Conservation (phyloP, 2,113 vertebrate species). For the Orientallactaga bullata region DNA sequence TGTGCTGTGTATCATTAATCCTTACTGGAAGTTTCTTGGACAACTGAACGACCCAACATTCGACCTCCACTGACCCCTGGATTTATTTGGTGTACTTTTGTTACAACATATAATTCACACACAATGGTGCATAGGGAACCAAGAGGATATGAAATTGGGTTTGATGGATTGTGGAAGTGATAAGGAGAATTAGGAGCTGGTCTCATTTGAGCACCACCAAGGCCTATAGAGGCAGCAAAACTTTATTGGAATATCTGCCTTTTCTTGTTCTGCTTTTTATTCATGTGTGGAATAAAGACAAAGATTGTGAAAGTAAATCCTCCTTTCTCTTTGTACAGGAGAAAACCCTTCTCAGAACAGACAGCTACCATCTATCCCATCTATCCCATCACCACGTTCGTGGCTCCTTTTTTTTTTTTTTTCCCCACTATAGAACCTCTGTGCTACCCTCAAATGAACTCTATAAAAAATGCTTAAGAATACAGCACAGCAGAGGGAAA, state of each 20-base stretch:
- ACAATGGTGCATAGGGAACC: slow-evolving; percentile 8
- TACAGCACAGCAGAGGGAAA: background rate
- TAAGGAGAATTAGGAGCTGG: slow-evolving; percentile 46
- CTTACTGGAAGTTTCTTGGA: slow-evolving; percentile 32
- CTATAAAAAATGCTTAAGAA: background rate
- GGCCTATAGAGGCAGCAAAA: background rate
- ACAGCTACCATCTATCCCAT: background rate
- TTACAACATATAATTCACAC: slow-evolving; percentile 60
- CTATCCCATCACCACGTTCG: background rate
- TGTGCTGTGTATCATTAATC: slow-evolving; percentile 15
- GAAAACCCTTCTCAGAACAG: slow-evolving; percentile 35
- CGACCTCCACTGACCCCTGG: slow-evolving; percentile 60
- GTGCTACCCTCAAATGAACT: background rate
- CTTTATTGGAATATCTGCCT: slow-evolving; percentile 53
- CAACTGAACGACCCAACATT: slow-evolving; percentile 47
- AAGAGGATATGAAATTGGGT: slow-evolving; percentile 54
- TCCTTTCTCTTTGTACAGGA: background rate
- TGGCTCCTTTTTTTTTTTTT: background rate
- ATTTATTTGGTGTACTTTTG: slow-evolving; percentile 63
- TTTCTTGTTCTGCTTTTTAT: slow-evolving; percentile 40
- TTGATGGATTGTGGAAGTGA: slow-evolving; percentile 8
- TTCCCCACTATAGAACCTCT: background rate
- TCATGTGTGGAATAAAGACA: background rate
- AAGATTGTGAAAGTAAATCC: slow-evolving; percentile 17
- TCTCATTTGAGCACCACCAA: slow-evolving; percentile 50